Evolutionary conservation across 2,888 invertebrate genomes (phyloP).

Genomic region (Taenaris catops): DNA sequence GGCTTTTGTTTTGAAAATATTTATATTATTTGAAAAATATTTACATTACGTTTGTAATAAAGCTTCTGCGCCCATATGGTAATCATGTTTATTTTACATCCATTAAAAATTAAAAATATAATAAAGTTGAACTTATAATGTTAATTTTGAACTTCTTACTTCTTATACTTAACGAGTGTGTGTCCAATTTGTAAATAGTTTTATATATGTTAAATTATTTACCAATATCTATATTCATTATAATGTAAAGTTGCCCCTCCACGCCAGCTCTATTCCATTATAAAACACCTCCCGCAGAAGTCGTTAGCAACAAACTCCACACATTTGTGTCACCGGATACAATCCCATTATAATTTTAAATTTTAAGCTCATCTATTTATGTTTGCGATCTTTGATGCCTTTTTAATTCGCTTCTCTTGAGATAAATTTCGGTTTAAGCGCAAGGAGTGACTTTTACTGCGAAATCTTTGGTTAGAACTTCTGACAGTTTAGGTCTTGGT

Average conservation of each 20-base stretch:
- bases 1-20: no score
- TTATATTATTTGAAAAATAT: no score
- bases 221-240: no score
- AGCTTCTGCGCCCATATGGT: no score
- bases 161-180: no score
- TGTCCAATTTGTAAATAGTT: no score
- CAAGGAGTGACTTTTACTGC: slow-evolving; percentile 4
- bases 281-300: slow-evolving; percentile 67
- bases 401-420: slow-evolving; percentile 46
- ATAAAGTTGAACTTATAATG: no score
- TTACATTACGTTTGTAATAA: no score
- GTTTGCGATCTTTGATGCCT: slow-evolving; percentile 67
- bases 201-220: no score
- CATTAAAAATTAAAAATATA: no score
- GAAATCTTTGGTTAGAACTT: neutral
- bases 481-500: neutral
- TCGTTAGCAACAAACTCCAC: slow-evolving; percentile 80
- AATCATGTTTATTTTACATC: no score
- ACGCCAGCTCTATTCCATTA: slow-evolving; percentile 35
- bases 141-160: no score
- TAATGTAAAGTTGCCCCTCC: slow-evolving; percentile 30
- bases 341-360: slow-evolving; percentile 80
- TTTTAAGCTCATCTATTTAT: slow-evolving; percentile 76
- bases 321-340: slow-evolving; percentile 81
- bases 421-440: slow-evolving; percentile 6